Evolutionary conservation across 2,888 invertebrate species (phyloP).

Genomic region (Netelia melanura): DNA sequence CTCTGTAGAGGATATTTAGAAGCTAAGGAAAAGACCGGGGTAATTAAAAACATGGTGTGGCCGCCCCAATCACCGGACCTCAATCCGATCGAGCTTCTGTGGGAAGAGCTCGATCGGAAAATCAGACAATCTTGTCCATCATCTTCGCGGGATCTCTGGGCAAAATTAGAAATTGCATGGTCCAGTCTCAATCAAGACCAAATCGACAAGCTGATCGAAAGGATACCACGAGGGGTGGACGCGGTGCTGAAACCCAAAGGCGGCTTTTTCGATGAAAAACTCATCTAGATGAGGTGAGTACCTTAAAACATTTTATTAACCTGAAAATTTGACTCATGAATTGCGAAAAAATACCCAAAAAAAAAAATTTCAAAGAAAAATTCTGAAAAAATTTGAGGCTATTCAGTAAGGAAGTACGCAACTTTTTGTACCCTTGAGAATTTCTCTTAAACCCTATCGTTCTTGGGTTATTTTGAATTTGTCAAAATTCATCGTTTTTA

Average conservation of each 20-base stretch:
- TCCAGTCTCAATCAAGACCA: neutral
- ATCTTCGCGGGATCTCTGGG: conserved; percentile 4
- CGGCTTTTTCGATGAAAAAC: conserved; percentile 40
- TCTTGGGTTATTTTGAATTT: too few relatives aligned
- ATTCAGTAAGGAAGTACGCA: neutral
- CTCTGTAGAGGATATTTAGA: conserved; percentile 66
- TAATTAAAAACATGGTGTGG: conserved; percentile 24
- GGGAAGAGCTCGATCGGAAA: conserved; percentile 32
- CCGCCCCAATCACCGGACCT: conserved; percentile 38
- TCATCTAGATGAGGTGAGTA: neutral
- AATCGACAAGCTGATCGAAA: conserved; percentile 8
- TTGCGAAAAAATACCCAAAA: neutral
- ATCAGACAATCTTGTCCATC: conserved; percentile 7
- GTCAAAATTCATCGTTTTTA: too few relatives aligned
- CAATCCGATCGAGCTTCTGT: conserved; percentile 29
- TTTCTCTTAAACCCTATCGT: neutral
- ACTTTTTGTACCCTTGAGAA: conserved; percentile 19
- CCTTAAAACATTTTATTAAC: conserved; percentile 70
- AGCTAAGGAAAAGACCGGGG: conserved; percentile 23
- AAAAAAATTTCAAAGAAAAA: conserved; percentile 24
- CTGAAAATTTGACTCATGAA: neutral
- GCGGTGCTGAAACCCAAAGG: conserved; percentile 37
- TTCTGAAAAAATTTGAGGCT: conserved; percentile 18
- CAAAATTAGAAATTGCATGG: conserved; percentile 18
- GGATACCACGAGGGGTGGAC: conserved; percentile 31